Evolutionary conservation across 2,888 invertebrate genomes (phyloP).

Genomic region (Brenthis ino): DNA sequence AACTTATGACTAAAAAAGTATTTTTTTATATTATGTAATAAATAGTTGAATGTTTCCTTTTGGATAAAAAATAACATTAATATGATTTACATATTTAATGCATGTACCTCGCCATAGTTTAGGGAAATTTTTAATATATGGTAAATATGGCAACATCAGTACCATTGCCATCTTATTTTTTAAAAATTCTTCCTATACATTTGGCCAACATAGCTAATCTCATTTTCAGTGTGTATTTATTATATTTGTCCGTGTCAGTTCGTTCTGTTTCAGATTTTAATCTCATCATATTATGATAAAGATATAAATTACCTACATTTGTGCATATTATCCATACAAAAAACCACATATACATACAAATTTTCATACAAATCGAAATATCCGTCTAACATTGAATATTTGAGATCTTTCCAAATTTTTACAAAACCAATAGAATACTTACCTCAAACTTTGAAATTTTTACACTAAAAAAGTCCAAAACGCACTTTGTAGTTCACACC

Average conservation of each 20-base stretch:
- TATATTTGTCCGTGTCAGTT: background rate
- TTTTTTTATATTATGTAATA: too few relatives aligned
- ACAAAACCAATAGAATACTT: background rate
- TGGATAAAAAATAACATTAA: too few relatives aligned
- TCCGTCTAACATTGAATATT: background rate
- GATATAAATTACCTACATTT: constrained; percentile 15
- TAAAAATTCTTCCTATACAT: background rate
- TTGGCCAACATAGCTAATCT: constrained; percentile 1
- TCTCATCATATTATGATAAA: background rate
- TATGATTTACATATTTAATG: too few relatives aligned
- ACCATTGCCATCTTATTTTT: background rate
- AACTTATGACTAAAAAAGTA: too few relatives aligned
- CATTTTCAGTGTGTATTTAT: background rate
- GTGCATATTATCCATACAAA: constrained; percentile 8
- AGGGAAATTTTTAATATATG: too few relatives aligned
- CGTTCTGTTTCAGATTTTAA: background rate
- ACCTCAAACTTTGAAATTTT: constrained; percentile 2
- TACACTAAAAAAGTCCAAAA: background rate
- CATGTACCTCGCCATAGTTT: too few relatives aligned
- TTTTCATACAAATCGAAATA: background rate
- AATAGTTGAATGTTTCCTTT: too few relatives aligned
- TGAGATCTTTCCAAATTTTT: constrained; percentile 9
- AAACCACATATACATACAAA: background rate
- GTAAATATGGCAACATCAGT: background rate
- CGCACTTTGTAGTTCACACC: constrained; percentile 14